Evolutionary conservation across 2,888 invertebrate species (phyloP), one percentile per base, ranked within the genome.

Genomic region (Andrena flavipes): DNA sequence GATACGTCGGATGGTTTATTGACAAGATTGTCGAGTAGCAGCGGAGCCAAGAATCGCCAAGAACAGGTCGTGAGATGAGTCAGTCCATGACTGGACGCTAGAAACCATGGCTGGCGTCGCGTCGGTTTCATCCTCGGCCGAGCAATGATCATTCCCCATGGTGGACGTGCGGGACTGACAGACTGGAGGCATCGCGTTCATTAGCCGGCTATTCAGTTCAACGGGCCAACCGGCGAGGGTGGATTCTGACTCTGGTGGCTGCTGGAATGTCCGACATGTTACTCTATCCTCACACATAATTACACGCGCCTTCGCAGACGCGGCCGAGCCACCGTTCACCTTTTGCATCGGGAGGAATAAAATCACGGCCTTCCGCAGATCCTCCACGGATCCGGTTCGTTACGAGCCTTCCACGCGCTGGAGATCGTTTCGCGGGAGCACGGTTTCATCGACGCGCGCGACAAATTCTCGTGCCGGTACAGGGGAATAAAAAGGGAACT

Each of bases 191-290:
- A 89, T 90, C 89, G 89, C 91, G 93, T 93, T 93, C 93, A 93
- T 93, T 93, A 93, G 93, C 93, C 89, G 90, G 90, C 93, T 93
- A 93, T 93, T 92, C 93, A 92, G 91, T 93, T 92, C 90, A 91
- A 90, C 92, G 91, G 90, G 91, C 91, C 92, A 91, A 92, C 91
- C 89, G 91, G 88, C 82, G 91, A 91, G 92, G 92, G 92, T 92
- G 92, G 93, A 90, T 91, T 88, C 89, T 86, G 88, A 89, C 90
- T 89, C 87, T 89, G 87, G 90, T 91, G 88, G 91, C 91, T 91
- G 91, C 89, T 90, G 92, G 92, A 92, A 92, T 92, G 91, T 91
- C 86, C 91, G 91, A 92, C 91, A 91, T 90, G 92, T 92, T 92
- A 90, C 92, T 91, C 90, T 88, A 90, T 91, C 89, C 91, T 90